These are phyloP conservation scores for Eidolon dupreanum DNA, from an alignment of 2,797 vertebrate genomes.

Conservation along the genomic window DNA sequence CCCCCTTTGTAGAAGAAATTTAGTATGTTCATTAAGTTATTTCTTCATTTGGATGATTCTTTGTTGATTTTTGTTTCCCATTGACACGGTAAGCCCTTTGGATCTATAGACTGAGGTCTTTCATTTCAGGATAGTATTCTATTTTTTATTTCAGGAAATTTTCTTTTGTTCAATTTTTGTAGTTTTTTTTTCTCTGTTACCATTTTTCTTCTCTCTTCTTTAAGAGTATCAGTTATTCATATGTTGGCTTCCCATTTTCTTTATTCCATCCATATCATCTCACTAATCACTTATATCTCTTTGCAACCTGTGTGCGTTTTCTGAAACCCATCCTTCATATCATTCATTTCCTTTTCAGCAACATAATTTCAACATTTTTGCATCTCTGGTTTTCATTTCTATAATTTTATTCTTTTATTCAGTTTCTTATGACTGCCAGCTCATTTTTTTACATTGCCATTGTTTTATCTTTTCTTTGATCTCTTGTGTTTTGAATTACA, in stretches of 20 bases:
- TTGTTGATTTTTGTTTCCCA: background rate
- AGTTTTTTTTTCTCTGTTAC: background rate
- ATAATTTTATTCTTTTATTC: background rate
- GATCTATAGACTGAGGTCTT: background rate
- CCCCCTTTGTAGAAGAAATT: background rate
- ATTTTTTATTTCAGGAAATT: background rate
- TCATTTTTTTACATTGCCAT: background rate
- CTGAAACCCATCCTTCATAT: background rate
- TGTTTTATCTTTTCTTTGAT: background rate
- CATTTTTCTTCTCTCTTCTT: background rate
- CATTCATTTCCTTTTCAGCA: background rate
- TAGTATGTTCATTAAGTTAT: background rate
- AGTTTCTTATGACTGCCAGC: background rate
- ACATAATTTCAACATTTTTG: background rate
- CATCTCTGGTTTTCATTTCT: background rate
- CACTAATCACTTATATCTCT: background rate
- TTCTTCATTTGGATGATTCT: background rate
- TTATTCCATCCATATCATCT: background rate
- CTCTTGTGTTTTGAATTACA: conserved; percentile 19
- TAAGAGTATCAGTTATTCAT: background rate
- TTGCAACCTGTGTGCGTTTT: background rate
- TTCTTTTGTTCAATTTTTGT: background rate
- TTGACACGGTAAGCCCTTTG: background rate
- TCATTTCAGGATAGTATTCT: background rate
- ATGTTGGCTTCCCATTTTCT: background rate